Evolutionary conservation across 2,113 vertebrate species (phyloP), one percentile per base, ranked within the genome.

Genomic region (Promerops cafer): DNA sequence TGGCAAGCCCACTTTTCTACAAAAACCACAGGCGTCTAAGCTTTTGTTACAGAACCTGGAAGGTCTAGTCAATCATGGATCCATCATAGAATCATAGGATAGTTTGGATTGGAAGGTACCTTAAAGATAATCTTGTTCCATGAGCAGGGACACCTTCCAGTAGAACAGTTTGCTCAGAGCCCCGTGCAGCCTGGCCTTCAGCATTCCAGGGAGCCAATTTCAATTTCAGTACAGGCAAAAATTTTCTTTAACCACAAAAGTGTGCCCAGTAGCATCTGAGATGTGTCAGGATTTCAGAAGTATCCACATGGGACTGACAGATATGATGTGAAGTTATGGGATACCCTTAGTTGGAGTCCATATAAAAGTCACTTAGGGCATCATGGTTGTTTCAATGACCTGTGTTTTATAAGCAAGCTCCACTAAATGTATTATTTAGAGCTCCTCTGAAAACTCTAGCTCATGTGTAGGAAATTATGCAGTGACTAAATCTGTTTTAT

Each of bases 381-480:
- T 16, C 13, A 18, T 19, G 9, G 3, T 7, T 57, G 6, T 49
- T 89, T 77, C 37, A 61, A 8, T 53, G 20, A 5, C 6, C 10
- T n/a, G 6, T 33, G 22, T 60, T 86, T 76, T 52, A 42, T 60
- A 65, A 63, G 3, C 5, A 69, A 88, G 3, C 0, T 71, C 10
- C 13, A 11, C 23, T 39, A 27, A 64, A 54, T 11, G 6, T 17
- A 50, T 20, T 45, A 7, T 66, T 90, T 52, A 68, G 21, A 83
- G 1, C 2, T 83, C 33, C 3, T 2, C 27, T 47, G 39, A 85
- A 93, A 85, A 52, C 4, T 54, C 30, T 45, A 31, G 9, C 6
- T 72, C n/a, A 65, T 1, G 3, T 16, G 7, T 19, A 60, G 24
- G n/a, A 30, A 53, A 16, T 71, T 50, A 50, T 1, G 0, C 0